phyloP scores from a whole-genome alignment of 2,797 vertebrate species.

The Streptopelia turtur region DNA sequence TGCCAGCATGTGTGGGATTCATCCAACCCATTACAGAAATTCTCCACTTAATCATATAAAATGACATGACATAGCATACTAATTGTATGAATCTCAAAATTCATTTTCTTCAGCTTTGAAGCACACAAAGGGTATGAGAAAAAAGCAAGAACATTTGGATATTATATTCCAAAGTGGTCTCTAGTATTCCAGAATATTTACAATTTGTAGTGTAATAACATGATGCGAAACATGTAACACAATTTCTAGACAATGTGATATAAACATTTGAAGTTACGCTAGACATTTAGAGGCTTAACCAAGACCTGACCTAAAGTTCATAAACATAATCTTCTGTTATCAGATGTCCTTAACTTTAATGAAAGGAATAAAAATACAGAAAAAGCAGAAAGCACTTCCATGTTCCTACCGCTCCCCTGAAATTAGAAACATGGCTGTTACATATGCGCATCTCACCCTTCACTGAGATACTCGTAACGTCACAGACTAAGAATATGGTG shows the following conservation, averaged over 20 bases:
- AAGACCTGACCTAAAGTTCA: background rate
- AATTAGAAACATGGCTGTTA: background rate
- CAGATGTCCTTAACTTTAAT: background rate
- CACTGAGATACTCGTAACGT: background rate
- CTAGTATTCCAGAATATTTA: background rate
- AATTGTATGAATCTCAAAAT: background rate
- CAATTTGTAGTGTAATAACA: rapidly evolving
- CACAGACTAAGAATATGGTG: background rate
- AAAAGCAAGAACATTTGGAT: background rate
- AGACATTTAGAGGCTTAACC: background rate
- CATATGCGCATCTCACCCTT: background rate
- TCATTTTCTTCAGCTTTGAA: background rate
- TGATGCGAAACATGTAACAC: background rate
- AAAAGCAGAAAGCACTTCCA: background rate
- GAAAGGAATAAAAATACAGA: background rate
- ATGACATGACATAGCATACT: background rate
- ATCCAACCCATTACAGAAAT: background rate
- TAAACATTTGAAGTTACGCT: background rate
- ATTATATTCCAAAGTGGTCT: background rate
- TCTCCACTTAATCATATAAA: background rate
- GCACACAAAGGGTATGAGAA: background rate
- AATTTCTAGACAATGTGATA: background rate
- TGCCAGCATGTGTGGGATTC: background rate
- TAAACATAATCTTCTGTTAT: background rate
- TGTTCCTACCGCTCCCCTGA: background rate